Percentiles rank a stretch among this genome's conserved stretches.
phyloP scores from a whole-genome alignment of 2,113 vertebrate species.

The Danionella cerebrum region DNA sequence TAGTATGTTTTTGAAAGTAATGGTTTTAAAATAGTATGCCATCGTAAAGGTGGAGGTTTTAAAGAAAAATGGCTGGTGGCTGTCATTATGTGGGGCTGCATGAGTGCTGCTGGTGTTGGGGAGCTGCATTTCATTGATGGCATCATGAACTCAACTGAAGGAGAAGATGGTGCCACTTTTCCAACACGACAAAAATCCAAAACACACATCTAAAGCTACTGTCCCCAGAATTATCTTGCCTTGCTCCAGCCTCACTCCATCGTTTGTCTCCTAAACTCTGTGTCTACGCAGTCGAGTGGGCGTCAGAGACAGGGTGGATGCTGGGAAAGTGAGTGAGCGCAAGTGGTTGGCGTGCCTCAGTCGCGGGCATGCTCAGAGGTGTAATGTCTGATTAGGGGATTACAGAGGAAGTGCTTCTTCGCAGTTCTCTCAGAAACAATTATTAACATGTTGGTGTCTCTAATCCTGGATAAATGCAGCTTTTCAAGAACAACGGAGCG shows the following conservation, averaged over 20 bases:
- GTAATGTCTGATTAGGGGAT: constrained; percentile 81
- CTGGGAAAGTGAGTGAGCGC: constrained; percentile 45
- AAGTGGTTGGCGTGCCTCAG: constrained; percentile 49
- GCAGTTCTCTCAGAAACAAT: constrained; percentile 79
- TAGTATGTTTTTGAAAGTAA: no score
- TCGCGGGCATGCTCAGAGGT: constrained; percentile 74
- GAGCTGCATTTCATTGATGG: no score
- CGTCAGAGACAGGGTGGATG: constrained; percentile 41
- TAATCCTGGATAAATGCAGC: constrained; percentile 81
- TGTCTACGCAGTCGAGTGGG: constrained; percentile 11
- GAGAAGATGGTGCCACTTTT: no score
- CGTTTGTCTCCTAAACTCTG: background rate
- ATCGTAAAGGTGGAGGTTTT: no score
- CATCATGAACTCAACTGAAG: no score
- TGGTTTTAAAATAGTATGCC: no score
- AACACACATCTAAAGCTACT: no score
- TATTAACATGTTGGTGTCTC: constrained; percentile 81
- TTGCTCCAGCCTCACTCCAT: background rate
- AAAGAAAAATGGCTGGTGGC: no score
- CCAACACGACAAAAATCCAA: no score
- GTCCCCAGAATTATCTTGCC: no score
- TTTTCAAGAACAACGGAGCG: constrained; percentile 75
- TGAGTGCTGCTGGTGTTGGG: no score
- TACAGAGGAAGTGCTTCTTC: constrained; percentile 76
- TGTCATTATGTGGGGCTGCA: no score